Percentiles rank a stretch among this genome's conserved stretches.
Evolutionary conservation across 2,888 invertebrate species (phyloP).

Genomic region (Pyrrhia umbra): DNA sequence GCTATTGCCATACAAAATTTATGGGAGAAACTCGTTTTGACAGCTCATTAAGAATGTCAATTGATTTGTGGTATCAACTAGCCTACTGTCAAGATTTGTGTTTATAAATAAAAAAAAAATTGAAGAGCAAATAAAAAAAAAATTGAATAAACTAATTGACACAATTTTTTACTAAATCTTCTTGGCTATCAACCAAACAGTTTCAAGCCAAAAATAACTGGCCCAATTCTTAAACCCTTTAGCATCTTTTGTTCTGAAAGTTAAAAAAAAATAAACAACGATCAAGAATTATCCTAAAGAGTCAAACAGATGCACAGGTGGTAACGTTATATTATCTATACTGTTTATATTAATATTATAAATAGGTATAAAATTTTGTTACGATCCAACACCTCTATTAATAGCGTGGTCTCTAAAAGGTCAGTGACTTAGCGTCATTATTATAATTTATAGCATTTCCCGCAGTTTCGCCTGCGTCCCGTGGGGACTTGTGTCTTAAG

Average conservation of each 20-base stretch:
- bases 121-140: too few relatives aligned
- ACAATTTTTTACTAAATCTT: slow-evolving; percentile 19
- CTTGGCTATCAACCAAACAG: slow-evolving; percentile 41
- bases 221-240: slow-evolving; percentile 36
- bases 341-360: slow-evolving; percentile 25
- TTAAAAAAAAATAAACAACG: slow-evolving; percentile 6
- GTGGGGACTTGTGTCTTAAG: too few relatives aligned
- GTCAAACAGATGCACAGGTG: neutral
- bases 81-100: too few relatives aligned
- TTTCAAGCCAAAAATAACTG: slow-evolving; percentile 43
- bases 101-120: too few relatives aligned
- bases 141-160: slow-evolving; percentile 33
- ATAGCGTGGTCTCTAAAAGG: slow-evolving; percentile 28
- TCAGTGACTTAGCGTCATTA: slow-evolving; percentile 41
- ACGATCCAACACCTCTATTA: slow-evolving; percentile 11
- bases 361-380: neutral
- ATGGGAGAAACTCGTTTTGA: too few relatives aligned
- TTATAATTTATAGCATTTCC: slow-evolving; percentile 42
- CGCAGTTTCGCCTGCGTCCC: too few relatives aligned
- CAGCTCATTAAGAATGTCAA: too few relatives aligned
- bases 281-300: neutral
- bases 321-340: neutral
- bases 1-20: too few relatives aligned
- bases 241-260: slow-evolving; percentile 22
- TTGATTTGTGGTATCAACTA: too few relatives aligned